Base-by-base conservation (phyloP, 2,797 vertebrate species). In the Rhinichthys osculus region DNA sequence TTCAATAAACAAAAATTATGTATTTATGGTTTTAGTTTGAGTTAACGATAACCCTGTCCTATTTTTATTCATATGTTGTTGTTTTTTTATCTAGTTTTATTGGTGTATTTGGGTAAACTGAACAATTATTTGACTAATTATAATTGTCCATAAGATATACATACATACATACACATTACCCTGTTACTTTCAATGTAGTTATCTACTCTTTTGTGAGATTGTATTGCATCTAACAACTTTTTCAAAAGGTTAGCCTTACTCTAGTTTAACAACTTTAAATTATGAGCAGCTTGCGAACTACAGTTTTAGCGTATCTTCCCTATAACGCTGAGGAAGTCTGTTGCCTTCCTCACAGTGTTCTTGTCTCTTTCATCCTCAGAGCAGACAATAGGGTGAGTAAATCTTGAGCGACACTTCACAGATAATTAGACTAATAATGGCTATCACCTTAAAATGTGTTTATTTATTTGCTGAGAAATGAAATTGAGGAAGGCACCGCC, bases 341-440 rank as follows among this genome's bases (percentile, higher is more conserved):
- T n/a, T 77, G 74, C 11, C 74, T 78, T 35, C 70, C 52, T 54
- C 30, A 64, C 69, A 66, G 67, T 64, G 57, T 30, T 81, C 42
- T 81, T 9, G 17, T 81, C 73, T 33, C 73, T 84, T 84, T 84
- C 64, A 78, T 84, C 73, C 35, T 66, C 19, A 76, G 8, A 27
- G 72, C 54, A 76, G 57, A 67, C 82, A 66, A 47, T n/a, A 64
- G 82, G n/a, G 27, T 74, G 82, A 66, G 44, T 52, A 52, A 67
- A 80, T 80, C 57, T 59, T 78, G 74, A 78, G 76, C 35, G 76
- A 78, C 40, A 66, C 38, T 85, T 44, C 76, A 85, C 40, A 70
- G 33, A 40, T 85, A 85, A 85, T 85, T 85, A 62, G 67, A 71
- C 66, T 80, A 70, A 79, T 85, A 78, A 79, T 85, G 80, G 64